Evolutionary conservation across 2,113 vertebrate species (phyloP).

Genomic region (Chrysemys picta): DNA sequence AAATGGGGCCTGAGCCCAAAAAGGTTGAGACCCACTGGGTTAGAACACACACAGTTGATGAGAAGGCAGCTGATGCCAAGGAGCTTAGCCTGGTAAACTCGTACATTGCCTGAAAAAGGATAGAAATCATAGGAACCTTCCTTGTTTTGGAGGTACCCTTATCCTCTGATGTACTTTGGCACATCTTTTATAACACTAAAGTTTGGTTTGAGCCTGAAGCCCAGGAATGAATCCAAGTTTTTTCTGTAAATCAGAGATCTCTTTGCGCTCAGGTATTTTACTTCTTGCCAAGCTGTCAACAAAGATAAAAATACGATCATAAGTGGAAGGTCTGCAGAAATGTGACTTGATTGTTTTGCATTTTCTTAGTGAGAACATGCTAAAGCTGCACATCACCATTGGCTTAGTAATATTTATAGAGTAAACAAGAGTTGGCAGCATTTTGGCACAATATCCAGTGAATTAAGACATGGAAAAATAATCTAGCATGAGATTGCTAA

Average conservation of each 20-base stretch:
- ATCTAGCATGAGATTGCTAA: neutral
- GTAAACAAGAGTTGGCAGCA: neutral
- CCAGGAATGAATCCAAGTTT: neutral
- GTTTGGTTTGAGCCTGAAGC: neutral
- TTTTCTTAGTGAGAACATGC: neutral
- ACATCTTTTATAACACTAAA: neutral
- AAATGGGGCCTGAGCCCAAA: too few species aligned
- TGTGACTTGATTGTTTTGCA: neutral
- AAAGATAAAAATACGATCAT: neutral
- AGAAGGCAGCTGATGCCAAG: neutral
- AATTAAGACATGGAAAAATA: neutral
- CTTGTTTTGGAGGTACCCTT: neutral
- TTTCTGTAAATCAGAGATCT: neutral
- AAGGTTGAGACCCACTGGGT: too few species aligned
- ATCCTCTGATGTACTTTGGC: neutral
- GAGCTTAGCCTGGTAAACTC: neutral
- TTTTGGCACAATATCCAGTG: neutral
- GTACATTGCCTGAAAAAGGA: neutral
- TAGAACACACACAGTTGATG: accelerated
- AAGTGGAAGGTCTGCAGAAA: neutral
- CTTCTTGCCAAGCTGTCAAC: conserved; percentile 23
- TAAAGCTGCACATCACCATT: neutral
- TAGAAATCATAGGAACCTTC: neutral
- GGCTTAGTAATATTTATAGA: neutral
- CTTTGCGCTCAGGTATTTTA: accelerated